These are phyloP conservation scores for Coelopa pilipes DNA, from an alignment of 2,888 invertebrate species.

Conservation along the genomic window DNA sequence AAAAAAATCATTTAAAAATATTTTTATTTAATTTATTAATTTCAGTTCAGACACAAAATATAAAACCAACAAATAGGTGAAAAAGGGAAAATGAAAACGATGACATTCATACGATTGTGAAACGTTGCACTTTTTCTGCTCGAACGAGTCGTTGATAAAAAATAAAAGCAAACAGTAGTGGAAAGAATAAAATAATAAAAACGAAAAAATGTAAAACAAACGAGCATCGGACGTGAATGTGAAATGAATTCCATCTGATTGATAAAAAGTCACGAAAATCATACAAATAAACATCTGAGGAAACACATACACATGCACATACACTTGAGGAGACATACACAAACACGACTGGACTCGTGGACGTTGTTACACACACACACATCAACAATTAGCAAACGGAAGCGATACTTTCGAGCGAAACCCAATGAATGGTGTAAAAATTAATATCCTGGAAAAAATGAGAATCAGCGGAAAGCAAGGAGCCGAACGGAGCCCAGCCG, in stretches of 20 bases:
- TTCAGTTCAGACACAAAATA: no score
- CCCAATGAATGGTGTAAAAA: conserved; percentile 64
- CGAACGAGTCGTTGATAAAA: conserved; percentile 47
- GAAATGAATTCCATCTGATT: conserved; percentile 51
- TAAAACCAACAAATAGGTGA: no score
- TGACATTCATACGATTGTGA: conserved; percentile 33
- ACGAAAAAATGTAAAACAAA: no score
- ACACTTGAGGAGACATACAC: neutral
- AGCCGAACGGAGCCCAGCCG: neutral
- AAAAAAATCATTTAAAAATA: no score
- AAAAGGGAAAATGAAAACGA: neutral
- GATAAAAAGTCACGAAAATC: conserved; percentile 45
- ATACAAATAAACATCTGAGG: neutral
- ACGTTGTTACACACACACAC: neutral
- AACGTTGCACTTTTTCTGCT: conserved; percentile 59
- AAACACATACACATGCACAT: neutral
- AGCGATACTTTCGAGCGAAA: conserved; percentile 35
- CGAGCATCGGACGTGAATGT: neutral
- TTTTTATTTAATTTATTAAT: no score
- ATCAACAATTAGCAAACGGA: conserved; percentile 19
- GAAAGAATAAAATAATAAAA: neutral
- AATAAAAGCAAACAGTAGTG: neutral
- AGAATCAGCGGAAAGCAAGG: conserved; percentile 35
- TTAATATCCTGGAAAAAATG: conserved; percentile 62
- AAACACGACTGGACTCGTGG: neutral